Evolutionary conservation across 1,140 invertebrate genomes (phyloP), one percentile per base, ranked within the genome.

Genomic region (Aleiodes sp.): DNA sequence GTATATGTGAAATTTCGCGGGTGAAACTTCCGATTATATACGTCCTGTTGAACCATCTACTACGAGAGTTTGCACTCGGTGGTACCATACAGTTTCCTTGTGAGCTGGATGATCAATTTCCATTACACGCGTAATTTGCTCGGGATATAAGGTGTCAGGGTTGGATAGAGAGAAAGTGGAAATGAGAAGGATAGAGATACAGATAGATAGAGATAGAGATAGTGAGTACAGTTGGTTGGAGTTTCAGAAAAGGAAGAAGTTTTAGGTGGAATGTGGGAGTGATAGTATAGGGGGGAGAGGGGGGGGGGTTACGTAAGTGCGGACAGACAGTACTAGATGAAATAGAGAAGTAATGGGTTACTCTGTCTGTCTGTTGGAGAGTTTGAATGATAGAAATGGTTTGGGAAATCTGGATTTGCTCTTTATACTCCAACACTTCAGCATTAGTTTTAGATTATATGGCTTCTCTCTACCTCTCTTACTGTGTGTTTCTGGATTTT

Each of bases 101-200:
- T 8, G 1, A 21, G 31, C 33, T 19, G 33, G 21, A 69, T 69
- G 68, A 72, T 72, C 70, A 72, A 72, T 72, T 69, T 72, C 63
- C 52, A 72, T 72, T 72, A 72, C 37, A 72, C 52, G 61, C 52
- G 56, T 61, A 72, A 69, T 72, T 68, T 68, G 37, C 12, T 68
- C 52, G 29, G 63, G 24, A 59, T 72, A 60, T 63, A 57, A 62
- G 21, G 65, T 67, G 29, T 59, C 29, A 35, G 60, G 26, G 31
- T 35, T 39, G 60, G 12, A 43, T n/a, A 6, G 41, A 2, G 8
- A 7, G 1, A n/a, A 43, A 43, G n/a, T 43, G 7, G 7, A 19
- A 33, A 33, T 33, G 31, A 33, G 7, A 33, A 56, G 46, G 21
- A 24, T 12, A 24, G 19, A 56, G 2, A 2, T 16, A 56, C 19